Conservation (phyloP, 2,888 invertebrate species). For the Cantharis rustica region DNA sequence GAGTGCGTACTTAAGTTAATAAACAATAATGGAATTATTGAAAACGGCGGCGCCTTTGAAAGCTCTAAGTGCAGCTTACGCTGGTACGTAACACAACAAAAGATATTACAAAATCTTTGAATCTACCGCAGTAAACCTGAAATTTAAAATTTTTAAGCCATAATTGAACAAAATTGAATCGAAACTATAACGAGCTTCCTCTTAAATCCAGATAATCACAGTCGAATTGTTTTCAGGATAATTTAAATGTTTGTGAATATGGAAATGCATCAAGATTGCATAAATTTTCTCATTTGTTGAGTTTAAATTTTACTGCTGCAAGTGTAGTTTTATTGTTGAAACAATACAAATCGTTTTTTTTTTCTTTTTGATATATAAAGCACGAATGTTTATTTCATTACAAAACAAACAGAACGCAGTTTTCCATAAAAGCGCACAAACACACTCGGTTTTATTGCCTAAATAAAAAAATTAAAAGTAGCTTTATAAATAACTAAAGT, state of each 20-base stretch:
- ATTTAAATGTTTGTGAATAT: conserved; percentile 20
- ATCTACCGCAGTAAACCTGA: background rate
- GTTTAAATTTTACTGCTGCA: background rate
- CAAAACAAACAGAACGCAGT: conserved; percentile 2
- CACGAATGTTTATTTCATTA: background rate
- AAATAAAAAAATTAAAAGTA: background rate
- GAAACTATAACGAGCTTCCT: background rate
- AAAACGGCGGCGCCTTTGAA: conserved; percentile 33
- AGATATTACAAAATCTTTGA: background rate
- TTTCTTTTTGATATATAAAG: too few species aligned
- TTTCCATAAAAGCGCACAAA: background rate
- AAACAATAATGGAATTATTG: conserved; percentile 26
- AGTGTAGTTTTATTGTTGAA: background rate
- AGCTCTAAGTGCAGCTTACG: conserved; percentile 25
- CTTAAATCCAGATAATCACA: background rate
- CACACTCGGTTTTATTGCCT: background rate
- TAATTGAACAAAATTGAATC: background rate
- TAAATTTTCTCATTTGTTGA: conserved; percentile 12
- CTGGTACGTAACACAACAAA: background rate
- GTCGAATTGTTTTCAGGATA: conserved; percentile 17
- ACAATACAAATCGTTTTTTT: background rate
- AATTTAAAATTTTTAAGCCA: background rate
- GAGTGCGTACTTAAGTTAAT: conserved; percentile 10
- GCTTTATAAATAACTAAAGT: background rate
- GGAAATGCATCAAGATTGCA: conserved; percentile 30